phyloP scores from a whole-genome alignment of 2,797 vertebrate genomes.

The Momotus momota region DNA sequence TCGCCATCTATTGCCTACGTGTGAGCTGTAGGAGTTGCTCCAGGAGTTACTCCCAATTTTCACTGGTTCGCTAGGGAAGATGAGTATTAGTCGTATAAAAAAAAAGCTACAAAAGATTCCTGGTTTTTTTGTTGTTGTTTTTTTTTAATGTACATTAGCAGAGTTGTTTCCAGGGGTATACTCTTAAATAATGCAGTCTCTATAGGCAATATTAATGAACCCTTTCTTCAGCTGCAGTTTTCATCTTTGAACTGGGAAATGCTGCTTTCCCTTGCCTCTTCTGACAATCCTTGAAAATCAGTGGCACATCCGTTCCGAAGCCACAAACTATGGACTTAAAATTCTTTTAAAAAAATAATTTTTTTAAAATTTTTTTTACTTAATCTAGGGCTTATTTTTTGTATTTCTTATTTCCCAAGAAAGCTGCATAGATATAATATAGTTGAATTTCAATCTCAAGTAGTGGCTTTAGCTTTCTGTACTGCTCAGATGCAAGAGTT shows the following conservation, averaged over 20 bases:
- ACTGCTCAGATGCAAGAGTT: constrained; percentile 3
- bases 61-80: background rate
- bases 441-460: background rate
- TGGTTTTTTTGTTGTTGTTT: background rate
- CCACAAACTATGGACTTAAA: background rate
- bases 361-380: background rate
- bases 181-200: background rate
- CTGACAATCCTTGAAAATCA: background rate
- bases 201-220: background rate
- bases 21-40: background rate
- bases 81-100: background rate
- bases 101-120: background rate
- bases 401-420: background rate
- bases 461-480: background rate
- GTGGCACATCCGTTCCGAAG: background rate
- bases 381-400: background rate
- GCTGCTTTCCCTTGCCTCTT: background rate
- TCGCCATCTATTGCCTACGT: fast-evolving
- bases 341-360: background rate
- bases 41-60: background rate
- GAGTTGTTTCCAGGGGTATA: background rate
- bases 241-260: background rate
- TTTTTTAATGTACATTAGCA: background rate
- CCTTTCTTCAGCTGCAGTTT: background rate
- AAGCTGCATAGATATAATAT: background rate